Base-by-base conservation (phyloP, 2,113 vertebrate species). In the Tetrao urogallus region DNA sequence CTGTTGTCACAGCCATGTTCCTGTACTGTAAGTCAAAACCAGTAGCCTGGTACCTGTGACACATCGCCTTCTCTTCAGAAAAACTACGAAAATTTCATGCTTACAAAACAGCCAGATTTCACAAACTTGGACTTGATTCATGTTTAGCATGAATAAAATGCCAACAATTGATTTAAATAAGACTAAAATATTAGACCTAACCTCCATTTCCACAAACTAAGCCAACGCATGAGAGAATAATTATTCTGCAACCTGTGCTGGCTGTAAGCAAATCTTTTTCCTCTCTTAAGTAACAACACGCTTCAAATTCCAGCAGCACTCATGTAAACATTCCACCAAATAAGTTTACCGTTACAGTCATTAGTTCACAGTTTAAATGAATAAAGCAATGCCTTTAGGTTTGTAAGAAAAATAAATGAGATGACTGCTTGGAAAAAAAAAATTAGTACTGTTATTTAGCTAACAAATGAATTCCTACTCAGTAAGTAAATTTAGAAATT, bases 1-100 rank as follows among this genome's bases (percentile, higher is more conserved):
- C 7, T 1, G 2, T 36, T 54, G 20, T 50, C 3, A 2, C 20
- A 34, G 64, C 17, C 1, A 0, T 3, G 22, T 30, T 69, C 14
- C 48, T 20, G 32, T 47, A 24, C 57, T 34, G 25, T 24, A 50
- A 57, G 48, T 56, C 8, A 3, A 24, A 45, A 76, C 2, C 0
- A 1, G 65, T 18, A 66, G 60, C 15, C 25, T 28, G 40, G 73
- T 64, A 43, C 4, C 27, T 19, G 13, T 83, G 19, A 19, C 58
- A 47, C 13, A 21, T 52, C 47, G 17, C 47, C 64, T 20, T 64
- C 66, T 87, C 32, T 57, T 74, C 24, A 81, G 42, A 34, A 38
- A n/a, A 75, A 19, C 25, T 60, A 67, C 1, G 19, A 34, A 84
- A 91, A 84, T 43, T 7, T 5, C 8, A 81, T 73, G 8, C 32